Percentiles rank a stretch among this genome's conserved stretches.
These are phyloP conservation scores for Galleria mellonella DNA, from an alignment of 1,140 invertebrate species.

Conservation along the genomic window DNA sequence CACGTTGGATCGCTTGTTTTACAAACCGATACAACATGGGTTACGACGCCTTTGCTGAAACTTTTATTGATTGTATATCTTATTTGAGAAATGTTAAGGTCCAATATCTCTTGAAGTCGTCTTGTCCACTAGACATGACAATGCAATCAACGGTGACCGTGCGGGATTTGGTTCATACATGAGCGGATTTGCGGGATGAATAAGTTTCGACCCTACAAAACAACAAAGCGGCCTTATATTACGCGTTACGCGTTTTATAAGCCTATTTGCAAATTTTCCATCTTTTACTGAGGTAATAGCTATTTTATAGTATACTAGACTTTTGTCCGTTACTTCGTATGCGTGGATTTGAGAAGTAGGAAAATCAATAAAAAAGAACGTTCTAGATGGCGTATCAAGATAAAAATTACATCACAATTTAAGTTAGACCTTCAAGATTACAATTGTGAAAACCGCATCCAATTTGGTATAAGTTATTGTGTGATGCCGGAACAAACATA, in stretches of 20 bases:
- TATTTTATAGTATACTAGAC: no score
- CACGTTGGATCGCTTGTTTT: slow-evolving; percentile 68
- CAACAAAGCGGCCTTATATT: slow-evolving; percentile 63
- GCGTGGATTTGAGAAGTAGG: no score
- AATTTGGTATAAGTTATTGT: no score
- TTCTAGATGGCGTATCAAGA: no score
- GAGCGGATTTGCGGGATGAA: slow-evolving; percentile 71
- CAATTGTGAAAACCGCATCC: no score
- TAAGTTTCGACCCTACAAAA: slow-evolving; percentile 72
- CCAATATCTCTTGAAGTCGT: not conserved
- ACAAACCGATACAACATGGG: slow-evolving; percentile 66
- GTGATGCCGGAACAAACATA: no score
- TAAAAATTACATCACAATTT: no score
- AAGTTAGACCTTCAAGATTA: no score
- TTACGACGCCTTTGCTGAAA: slow-evolving; percentile 23
- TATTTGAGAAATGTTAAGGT: not conserved
- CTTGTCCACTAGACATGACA: slow-evolving; percentile 62
- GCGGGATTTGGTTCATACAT: slow-evolving; percentile 72
- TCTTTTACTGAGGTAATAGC: no score
- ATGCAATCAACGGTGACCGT: slow-evolving; percentile 73
- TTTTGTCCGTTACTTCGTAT: no score
- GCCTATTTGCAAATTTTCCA: slow-evolving; percentile 37
- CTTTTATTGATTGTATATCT: not conserved
- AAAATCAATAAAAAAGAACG: no score
- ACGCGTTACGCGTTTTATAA: slow-evolving; percentile 56